Evolutionary conservation across 2,797 vertebrate genomes (phyloP).

Genomic region (Poeciliopsis gracilis): DNA sequence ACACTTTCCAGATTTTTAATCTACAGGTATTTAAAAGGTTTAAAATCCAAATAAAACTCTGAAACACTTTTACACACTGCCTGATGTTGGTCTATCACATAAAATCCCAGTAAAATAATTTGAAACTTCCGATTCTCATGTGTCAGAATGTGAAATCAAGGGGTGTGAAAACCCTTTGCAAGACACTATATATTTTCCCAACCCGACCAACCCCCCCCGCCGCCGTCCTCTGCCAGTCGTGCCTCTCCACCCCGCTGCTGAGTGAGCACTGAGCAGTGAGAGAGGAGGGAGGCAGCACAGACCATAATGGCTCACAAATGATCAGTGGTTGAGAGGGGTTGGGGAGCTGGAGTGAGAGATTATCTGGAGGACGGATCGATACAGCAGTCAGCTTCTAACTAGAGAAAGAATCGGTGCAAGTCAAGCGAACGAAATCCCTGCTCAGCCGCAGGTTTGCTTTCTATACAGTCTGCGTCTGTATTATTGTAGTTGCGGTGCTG

Average conservation of each 20-base stretch:
- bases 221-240: slow-evolving; percentile 27
- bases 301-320: slow-evolving; percentile 78
- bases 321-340: slow-evolving; percentile 65
- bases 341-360: slow-evolving; percentile 61
- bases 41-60: not conserved
- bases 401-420: slow-evolving; percentile 80
- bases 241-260: slow-evolving; percentile 58
- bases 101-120: not conserved
- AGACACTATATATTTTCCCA: not conserved
- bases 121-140: not conserved
- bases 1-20: not conserved
- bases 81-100: not conserved
- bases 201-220: not conserved
- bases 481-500: not conserved
- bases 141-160: not conserved
- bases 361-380: slow-evolving; percentile 78
- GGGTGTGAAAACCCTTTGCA: not conserved
- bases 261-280: slow-evolving; percentile 52
- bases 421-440: slow-evolving; percentile 79
- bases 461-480: slow-evolving; percentile 45
- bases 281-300: slow-evolving; percentile 52
- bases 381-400: slow-evolving; percentile 80
- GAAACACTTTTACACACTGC: not conserved
- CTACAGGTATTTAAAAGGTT: not conserved
- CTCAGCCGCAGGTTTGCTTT: slow-evolving; percentile 63